Evolutionary conservation across 1,140 invertebrate species (phyloP), one percentile per base, ranked within the genome.

Genomic region (Phthorimaea operculella): DNA sequence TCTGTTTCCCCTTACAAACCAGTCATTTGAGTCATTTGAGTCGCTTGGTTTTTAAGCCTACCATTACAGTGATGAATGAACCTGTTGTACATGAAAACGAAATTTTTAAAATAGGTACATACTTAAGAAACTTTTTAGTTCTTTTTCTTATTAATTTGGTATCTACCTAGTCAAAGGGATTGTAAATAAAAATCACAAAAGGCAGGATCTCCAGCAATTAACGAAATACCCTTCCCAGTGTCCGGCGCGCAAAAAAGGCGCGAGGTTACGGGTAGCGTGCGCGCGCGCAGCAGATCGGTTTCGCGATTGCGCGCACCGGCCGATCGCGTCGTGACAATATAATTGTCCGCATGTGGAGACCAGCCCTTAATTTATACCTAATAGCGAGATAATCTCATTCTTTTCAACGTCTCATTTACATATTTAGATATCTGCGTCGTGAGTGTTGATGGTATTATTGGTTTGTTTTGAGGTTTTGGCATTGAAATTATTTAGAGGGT

Each of bases 391-490:
- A 76, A 83, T 83, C 77, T 74, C 61, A 71, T 72, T 78, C 77
- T 80, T 83, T 83, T 79, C 73, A 75, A 79, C 71, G 78, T 81
- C 78, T 83, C 78, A 83, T 83, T 83, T 83, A 74, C 78, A 83
- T 83, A 39, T 79, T 76, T 75, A 75, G 72, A 63, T 76, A 83
- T 79, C 78, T 33, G 54, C 39, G 51, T 52, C 56, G 54, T 52
- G 36, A n/a, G 36, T 34, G 33, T n/a, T 39, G n/a, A 39, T 12
- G 36, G 10, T 9, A n/a, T 4, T 10, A 12, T n/a, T 39, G 36
- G 10, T 39, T 39, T 39, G 36, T 39, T 39, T 39, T 28, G 21
- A 28, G 21, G 21, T 28, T 28, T 28, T 28, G 2, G 21, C 6
- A 6, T 28, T 28, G 21, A 28, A 28, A n/a, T n/a, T n/a, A n/a